Conservation (phyloP, 1,140 invertebrate genomes). For the Magallana gigas region DNA sequence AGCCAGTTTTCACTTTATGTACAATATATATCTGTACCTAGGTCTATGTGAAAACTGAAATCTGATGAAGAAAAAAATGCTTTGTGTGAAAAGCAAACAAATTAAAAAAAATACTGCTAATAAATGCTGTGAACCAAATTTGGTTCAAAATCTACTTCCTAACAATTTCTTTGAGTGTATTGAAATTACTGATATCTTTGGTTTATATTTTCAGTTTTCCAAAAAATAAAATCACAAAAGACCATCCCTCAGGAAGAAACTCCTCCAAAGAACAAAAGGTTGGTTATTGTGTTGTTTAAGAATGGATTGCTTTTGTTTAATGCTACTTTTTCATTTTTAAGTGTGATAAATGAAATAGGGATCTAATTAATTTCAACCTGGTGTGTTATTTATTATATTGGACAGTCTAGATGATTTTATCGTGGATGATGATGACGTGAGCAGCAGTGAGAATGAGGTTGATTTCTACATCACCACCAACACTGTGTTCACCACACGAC, state of each 20-base stretch:
- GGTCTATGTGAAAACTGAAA: not conserved
- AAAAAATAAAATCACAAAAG: slow-evolving; percentile 46
- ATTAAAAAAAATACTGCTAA: too few relatives aligned
- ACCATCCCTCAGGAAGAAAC: not conserved
- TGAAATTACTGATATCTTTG: too few relatives aligned
- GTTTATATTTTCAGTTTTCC: slow-evolving; percentile 42
- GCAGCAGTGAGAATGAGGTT: slow-evolving; percentile 27
- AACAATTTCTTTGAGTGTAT: too few relatives aligned
- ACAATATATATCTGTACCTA: not conserved
- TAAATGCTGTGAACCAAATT: too few relatives aligned
- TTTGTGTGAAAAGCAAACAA: too few relatives aligned
- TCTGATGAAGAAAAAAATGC: not conserved
- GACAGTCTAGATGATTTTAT: slow-evolving; percentile 59
- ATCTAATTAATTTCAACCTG: too few relatives aligned
- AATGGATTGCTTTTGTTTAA: not conserved
- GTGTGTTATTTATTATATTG: not conserved
- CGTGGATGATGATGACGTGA: slow-evolving; percentile 55
- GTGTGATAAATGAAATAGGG: too few relatives aligned
- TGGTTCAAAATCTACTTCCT: too few relatives aligned
- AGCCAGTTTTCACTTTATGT: not conserved
- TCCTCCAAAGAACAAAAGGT: slow-evolving; percentile 25
- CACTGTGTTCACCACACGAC: not conserved
- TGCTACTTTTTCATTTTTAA: too few relatives aligned
- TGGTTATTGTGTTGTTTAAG: not conserved
- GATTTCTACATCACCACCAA: slow-evolving; percentile 51